Conservation (phyloP, 2,888 invertebrate species). For the Pantelozetes paolii region DNA sequence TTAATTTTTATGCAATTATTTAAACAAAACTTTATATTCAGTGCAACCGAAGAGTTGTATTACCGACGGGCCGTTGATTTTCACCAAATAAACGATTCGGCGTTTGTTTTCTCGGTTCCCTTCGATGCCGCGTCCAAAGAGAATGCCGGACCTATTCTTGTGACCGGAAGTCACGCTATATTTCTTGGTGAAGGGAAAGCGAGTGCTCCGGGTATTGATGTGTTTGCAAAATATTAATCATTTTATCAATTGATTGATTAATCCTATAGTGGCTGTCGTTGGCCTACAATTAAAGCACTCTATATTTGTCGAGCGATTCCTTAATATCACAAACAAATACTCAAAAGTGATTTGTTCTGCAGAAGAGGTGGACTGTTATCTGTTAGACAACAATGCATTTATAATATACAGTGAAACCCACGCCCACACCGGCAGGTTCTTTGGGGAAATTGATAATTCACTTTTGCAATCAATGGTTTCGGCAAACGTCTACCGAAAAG, state of each 20-base stretch:
- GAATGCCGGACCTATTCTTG: constrained; percentile 50
- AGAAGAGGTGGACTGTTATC: constrained; percentile 82
- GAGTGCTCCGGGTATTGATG: constrained; percentile 45
- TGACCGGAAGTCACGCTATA: constrained; percentile 79
- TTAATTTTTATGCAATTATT: no score
- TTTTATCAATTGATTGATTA: background rate
- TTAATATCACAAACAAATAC: constrained; percentile 65
- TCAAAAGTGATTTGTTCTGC: constrained; percentile 51
- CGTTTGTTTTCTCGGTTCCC: constrained; percentile 84
- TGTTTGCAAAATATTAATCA: background rate
- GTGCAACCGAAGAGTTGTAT: constrained; percentile 82
- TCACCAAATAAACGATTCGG: constrained; percentile 66
- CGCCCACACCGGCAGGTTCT: constrained; percentile 77
- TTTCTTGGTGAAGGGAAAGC: constrained; percentile 47
- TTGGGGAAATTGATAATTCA: constrained; percentile 88
- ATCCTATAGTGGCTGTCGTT: constrained; percentile 71
- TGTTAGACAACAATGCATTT: constrained; percentile 90
- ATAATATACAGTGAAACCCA: constrained; percentile 76
- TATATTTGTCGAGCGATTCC: constrained; percentile 74
- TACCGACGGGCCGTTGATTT: constrained; percentile 86
- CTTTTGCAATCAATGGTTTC: constrained; percentile 86
- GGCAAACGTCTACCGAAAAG: constrained; percentile 75
- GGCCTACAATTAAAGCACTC: constrained; percentile 81
- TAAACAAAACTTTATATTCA: no score
- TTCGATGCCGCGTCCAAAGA: constrained; percentile 67